phyloP scores from a whole-genome alignment of 1,140 invertebrate genomes.

The Cephus cinctus region DNA sequence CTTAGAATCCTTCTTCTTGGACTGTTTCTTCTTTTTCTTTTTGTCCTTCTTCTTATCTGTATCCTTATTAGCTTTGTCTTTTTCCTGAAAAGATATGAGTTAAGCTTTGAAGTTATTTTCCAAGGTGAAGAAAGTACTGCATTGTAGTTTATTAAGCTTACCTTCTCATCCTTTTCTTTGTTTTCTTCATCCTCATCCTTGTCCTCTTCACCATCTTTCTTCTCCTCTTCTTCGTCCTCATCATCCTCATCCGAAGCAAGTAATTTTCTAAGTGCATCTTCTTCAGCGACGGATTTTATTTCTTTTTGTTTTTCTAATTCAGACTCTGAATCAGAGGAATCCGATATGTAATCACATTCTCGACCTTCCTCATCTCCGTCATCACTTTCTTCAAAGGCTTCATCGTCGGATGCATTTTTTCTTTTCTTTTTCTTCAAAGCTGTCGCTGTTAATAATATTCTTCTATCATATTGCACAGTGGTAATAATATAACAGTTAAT shows the following conservation, averaged over 20 bases:
- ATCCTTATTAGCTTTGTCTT: conserved; percentile 44
- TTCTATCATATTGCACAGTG: too few species aligned
- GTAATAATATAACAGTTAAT: conserved; percentile 9
- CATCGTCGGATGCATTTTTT: conserved; percentile 75
- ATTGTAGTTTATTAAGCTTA: too few species aligned
- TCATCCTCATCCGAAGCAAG: conserved; percentile 88
- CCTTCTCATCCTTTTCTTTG: conserved; percentile 64
- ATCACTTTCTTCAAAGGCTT: conserved; percentile 93
- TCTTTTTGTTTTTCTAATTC: conserved; percentile 72
- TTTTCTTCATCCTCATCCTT: conserved; percentile 64
- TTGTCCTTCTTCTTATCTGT: conserved; percentile 44
- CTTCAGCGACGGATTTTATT: conserved; percentile 83
- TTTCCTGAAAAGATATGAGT: conserved; percentile 46
- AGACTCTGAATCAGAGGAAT: conserved; percentile 78
- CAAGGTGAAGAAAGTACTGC: too few species aligned
- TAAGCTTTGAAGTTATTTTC: background rate
- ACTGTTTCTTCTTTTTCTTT: conserved; percentile 48
- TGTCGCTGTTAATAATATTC: conserved; percentile 17
- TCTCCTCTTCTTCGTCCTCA: conserved; percentile 74
- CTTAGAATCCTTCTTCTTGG: conserved; percentile 42
- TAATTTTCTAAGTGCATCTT: conserved; percentile 83
- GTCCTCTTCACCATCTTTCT: conserved; percentile 61
- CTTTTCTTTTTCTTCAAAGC: conserved; percentile 72
- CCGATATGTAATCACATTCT: conserved; percentile 85
- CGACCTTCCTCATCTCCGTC: conserved; percentile 94